A percentile compares a stretch with the other conserved stretches of the same genome.
Evolutionary conservation across 2,888 invertebrate species (phyloP).

Genomic region (Eristalis pertinax): DNA sequence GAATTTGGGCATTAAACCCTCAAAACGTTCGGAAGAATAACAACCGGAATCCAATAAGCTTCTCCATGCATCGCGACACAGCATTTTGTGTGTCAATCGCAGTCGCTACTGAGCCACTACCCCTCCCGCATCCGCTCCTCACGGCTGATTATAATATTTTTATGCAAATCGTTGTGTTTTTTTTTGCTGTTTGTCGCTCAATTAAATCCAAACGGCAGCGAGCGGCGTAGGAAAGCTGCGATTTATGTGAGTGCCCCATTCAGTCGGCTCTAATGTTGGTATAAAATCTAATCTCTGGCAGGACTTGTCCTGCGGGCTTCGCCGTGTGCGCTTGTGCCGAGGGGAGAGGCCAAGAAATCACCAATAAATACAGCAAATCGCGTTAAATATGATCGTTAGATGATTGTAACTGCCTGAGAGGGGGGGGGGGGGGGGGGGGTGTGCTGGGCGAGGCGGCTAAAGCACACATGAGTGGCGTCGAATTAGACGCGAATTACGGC

Average conservation of each 20-base stretch:
- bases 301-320: conserved; percentile 43
- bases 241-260: conserved; percentile 24
- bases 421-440: not conserved
- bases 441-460: no score
- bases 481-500: conserved; percentile 52
- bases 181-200: conserved; percentile 66
- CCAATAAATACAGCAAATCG: conserved; percentile 64
- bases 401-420: conserved; percentile 27
- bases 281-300: conserved; percentile 47
- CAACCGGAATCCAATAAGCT: conserved; percentile 54
- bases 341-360: conserved; percentile 49
- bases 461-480: conserved; percentile 26
- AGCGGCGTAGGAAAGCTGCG: conserved; percentile 8
- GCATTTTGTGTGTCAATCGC: conserved; percentile 61
- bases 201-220: conserved; percentile 60
- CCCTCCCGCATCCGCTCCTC: not conserved
- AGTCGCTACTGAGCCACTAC: not conserved
- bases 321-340: conserved; percentile 16
- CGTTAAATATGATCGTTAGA: conserved; percentile 68
- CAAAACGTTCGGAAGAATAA: not conserved
- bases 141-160: conserved; percentile 66
- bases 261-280: conserved; percentile 46
- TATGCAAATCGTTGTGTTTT: conserved; percentile 65
- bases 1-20: conserved; percentile 33
- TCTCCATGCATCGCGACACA: conserved; percentile 55